A percentile compares a stretch with the other conserved stretches of the same genome.
These are phyloP conservation scores for Seriola aureovittata DNA, from an alignment of 2,113 vertebrate genomes.

Conservation along the genomic window DNA sequence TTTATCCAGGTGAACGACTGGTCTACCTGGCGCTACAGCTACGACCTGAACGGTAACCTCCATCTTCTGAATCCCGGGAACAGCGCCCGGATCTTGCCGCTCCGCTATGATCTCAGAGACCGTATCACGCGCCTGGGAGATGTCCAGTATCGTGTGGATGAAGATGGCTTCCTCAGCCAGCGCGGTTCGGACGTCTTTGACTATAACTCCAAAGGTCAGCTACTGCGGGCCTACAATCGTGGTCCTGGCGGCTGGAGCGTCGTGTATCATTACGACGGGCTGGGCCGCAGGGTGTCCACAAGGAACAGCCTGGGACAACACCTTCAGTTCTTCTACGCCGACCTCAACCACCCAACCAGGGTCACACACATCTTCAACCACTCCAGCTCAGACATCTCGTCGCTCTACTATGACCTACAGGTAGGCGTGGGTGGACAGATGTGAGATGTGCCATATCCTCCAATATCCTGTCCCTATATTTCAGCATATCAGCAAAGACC, in stretches of 20 bases:
- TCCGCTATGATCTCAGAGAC: slow-evolving; percentile 96
- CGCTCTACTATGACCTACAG: slow-evolving; percentile 97
- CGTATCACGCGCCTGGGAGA: slow-evolving; percentile 96
- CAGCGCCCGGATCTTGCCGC: slow-evolving; percentile 92
- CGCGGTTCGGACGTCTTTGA: slow-evolving; percentile 94
- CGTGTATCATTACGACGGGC: slow-evolving; percentile 96
- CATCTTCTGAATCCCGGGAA: slow-evolving; percentile 96
- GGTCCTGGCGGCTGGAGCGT: slow-evolving; percentile 92
- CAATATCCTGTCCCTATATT: background rate
- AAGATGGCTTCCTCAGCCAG: slow-evolving; percentile 95
- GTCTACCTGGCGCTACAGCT: slow-evolving; percentile 99
- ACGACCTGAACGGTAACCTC: slow-evolving; percentile 97
- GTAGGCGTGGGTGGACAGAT: slow-evolving; percentile 36
- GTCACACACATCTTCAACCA: slow-evolving; percentile 99
- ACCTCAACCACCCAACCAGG: slow-evolving; percentile 94
- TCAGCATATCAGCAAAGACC: background rate
- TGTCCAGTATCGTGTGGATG: slow-evolving; percentile 95
- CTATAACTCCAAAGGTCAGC: slow-evolving; percentile 98
- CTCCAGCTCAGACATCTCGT: slow-evolving; percentile 97
- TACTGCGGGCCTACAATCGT: slow-evolving; percentile 94
- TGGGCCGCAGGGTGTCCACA: slow-evolving; percentile 94
- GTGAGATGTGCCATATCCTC: background rate
- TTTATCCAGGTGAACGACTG: slow-evolving; percentile 90
- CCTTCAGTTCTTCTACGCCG: slow-evolving; percentile 97
- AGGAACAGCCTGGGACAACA: slow-evolving; percentile 97